Evolutionary conservation across 2,888 invertebrate genomes (phyloP), one percentile per base, ranked within the genome.

Genomic region (Tetragonula carbonaria): DNA sequence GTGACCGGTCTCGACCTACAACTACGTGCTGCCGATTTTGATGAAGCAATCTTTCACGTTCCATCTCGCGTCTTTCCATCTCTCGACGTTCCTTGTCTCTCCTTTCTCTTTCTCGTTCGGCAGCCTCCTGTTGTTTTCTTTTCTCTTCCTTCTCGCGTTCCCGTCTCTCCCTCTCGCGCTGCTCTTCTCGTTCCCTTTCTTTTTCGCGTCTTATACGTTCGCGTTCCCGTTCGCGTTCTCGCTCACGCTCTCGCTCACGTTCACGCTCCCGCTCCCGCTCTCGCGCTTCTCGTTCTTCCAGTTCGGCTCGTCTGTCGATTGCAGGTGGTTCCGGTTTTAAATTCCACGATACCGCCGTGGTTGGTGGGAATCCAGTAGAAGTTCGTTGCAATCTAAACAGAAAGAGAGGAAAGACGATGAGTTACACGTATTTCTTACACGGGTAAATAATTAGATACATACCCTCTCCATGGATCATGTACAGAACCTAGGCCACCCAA

Each of bases 391-490:
- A 92, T 84, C 95, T 95, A 33, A 53, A 82, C 0, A 18, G 4
- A 50, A 55, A 74, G 4, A 5, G 4, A 57, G 16, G 0, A n/a
- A 28, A 50, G 8, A 18, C 53, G 14, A n/a, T 50, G 33, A 50
- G 13, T 16, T 18, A 45, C 3, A n/a, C 2, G 4, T 18, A 23
- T 23, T 68, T 66, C 4, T 23, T 8, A 5, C n/a, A 28, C 1
- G n/a, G 5, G 8, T 16, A 18, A n/a, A 23, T 23, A 23, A 55
- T 38, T 4, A 55, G 45, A 71, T 76, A 92, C 94, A 92, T 95
- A 96, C 95, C 96, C 95, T 94, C 97, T 95, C 97, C 97, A 97
- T 13, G 97, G 96, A 95, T 97, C 97, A 91, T 96, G 96, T 73
- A 95, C 95, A 21, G 95, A 92, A 73, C 94, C 92, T 16, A 95